Base-by-base conservation (phyloP, 2,113 vertebrate genomes). In the Hypocryptadius cinnamomeus region DNA sequence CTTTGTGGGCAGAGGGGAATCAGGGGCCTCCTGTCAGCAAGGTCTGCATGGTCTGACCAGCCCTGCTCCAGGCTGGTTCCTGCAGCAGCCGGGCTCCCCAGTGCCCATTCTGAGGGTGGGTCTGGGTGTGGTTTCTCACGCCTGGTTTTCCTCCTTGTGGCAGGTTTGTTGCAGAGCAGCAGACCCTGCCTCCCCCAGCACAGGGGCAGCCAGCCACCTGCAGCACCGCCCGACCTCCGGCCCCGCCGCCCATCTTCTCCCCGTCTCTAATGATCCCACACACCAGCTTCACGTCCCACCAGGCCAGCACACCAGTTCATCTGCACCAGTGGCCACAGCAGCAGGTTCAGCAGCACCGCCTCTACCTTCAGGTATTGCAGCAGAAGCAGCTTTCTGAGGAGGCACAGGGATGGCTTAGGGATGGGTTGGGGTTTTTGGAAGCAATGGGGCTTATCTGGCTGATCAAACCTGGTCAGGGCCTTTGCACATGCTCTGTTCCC, bases 111-210 rank as follows among this genome's bases (percentile, higher is more conserved):
- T 1, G 3, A 8, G 39, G 53, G 27, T 37, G 53, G 51, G 1
- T 37, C 25, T 44, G 47, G 48, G 4, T 66, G 57, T 30, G 77
- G 17, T 11, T 33, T 77, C 83, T 85, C 57, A 94, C 0, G 0
- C n/a, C 9, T 84, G 73, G 3, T 31, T 54, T 87, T 37, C 86
- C 60, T 81, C 35, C 66, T 64, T 1, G 4, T 88, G 86, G 51
- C 97, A 99, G 99, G 91, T 98, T 98, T 82, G 51, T 96, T 18
- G 79, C 97, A 94, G 98, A 98, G 69, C 98, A 98, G 93, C 98
- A 97, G 93, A 93, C 97, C 88, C 95, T 97, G 91, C 85, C 97
- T 47, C 79, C 98, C 7, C 68, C 97, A 0, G 70, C 98, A 59
- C 97, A 97, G 79, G 96, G 97, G 91, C 98, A 98, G 44, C 96